Evolutionary conservation across 2,113 vertebrate species (phyloP).

Genomic region (Pluvianellus socialis): DNA sequence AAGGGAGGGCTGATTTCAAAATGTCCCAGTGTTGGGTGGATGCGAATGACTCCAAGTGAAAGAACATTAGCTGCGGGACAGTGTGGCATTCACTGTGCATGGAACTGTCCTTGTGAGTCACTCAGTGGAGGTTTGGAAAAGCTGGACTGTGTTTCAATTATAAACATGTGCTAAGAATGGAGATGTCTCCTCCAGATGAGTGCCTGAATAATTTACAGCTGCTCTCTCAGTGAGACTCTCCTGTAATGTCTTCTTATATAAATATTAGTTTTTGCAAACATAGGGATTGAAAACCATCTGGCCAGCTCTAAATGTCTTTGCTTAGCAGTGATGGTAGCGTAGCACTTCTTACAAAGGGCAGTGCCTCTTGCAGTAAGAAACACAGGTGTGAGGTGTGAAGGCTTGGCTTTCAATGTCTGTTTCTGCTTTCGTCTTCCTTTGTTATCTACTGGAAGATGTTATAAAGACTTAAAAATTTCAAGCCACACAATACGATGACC

Average conservation of each 20-base stretch:
- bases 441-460: not conserved
- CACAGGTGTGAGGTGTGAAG: not conserved
- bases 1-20: not conserved
- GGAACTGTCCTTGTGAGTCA: not conserved
- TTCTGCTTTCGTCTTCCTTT: not conserved
- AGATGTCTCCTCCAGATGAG: not conserved
- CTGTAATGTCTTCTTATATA: not conserved
- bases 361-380: not conserved
- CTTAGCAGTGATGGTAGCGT: not conserved
- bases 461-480: not conserved
- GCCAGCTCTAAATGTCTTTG: not conserved
- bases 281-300: not conserved
- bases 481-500: not conserved
- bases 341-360: not conserved
- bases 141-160: not conserved
- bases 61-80: not conserved
- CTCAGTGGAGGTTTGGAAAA: not conserved
- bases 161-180: slow-evolving; percentile 1
- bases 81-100: fast-evolving
- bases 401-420: not conserved
- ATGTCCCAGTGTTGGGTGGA: not conserved
- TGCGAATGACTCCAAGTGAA: not conserved
- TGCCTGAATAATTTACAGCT: slow-evolving; percentile 14
- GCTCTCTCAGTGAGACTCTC: not conserved
- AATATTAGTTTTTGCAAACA: slow-evolving; percentile 23